A percentile compares a stretch with the other conserved stretches of the same genome.
These are phyloP conservation scores for Coranthus polyacanthus DNA, from an alignment of 2,797 vertebrate species.

Conservation along the genomic window DNA sequence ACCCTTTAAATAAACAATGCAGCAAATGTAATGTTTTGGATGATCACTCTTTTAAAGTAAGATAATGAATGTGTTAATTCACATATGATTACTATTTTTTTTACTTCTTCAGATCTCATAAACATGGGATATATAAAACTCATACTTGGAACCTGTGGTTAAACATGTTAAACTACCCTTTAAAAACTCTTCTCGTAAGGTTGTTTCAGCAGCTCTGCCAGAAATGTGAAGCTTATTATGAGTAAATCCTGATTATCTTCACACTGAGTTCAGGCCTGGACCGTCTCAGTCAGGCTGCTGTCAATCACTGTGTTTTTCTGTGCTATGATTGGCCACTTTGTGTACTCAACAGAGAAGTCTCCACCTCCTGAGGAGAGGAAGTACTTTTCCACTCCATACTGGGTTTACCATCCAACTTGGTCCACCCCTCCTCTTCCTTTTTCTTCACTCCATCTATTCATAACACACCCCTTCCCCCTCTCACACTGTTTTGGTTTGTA, in stretches of 20 bases:
- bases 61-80: too few species aligned
- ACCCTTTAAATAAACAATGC: too few species aligned
- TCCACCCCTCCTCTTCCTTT: slow-evolving; percentile 41
- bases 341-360: slow-evolving; percentile 33
- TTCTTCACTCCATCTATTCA: slow-evolving; percentile 51
- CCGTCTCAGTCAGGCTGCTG: slow-evolving; percentile 33
- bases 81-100: too few species aligned
- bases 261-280: slow-evolving; percentile 27
- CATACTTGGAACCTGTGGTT: neutral
- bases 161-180: neutral
- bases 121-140: too few species aligned
- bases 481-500: slow-evolving; percentile 26
- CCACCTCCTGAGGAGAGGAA: slow-evolving; percentile 47
- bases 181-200: neutral
- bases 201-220: neutral
- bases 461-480: slow-evolving; percentile 31
- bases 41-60: too few species aligned
- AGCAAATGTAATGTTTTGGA: too few species aligned
- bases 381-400: slow-evolving; percentile 79
- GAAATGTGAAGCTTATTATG: neutral
- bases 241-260: neutral
- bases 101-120: too few species aligned
- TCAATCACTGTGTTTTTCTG: slow-evolving; percentile 62
- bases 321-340: slow-evolving; percentile 49
- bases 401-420: slow-evolving; percentile 39